Evolutionary conservation across 2,888 invertebrate species (phyloP).

Genomic region (Macaria notata): DNA sequence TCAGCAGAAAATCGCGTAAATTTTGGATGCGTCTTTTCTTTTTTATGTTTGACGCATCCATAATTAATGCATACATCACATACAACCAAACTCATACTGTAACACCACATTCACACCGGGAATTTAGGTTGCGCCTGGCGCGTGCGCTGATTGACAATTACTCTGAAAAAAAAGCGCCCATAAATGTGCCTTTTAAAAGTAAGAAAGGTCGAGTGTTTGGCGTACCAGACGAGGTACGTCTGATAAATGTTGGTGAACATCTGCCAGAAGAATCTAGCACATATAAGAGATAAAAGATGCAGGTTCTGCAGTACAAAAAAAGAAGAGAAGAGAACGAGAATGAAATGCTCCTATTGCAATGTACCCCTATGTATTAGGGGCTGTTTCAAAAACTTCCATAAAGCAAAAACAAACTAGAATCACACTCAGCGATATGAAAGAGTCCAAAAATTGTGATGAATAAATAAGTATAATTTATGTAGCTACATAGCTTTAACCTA

Average conservation of each 20-base stretch:
- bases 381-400: constrained; percentile 28
- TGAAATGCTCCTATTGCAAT: constrained; percentile 28
- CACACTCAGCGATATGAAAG: too few relatives aligned
- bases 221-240: constrained; percentile 42
- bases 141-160: constrained; percentile 16
- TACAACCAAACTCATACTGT: constrained; percentile 29
- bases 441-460: too few relatives aligned
- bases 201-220: constrained; percentile 37
- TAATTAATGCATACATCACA: constrained; percentile 35
- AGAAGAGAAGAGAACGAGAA: constrained; percentile 30
- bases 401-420: too few relatives aligned
- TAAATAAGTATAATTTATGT: too few relatives aligned
- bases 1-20: constrained; percentile 24
- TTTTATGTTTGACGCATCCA: constrained; percentile 34
- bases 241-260: constrained; percentile 41
- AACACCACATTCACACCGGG: constrained; percentile 23
- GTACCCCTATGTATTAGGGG: constrained; percentile 25
- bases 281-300: constrained; percentile 44
- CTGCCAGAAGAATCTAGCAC: constrained; percentile 37
- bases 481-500: too few relatives aligned
- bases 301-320: constrained; percentile 40
- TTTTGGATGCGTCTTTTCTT: constrained; percentile 27
- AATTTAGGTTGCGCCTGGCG: constrained; percentile 34
- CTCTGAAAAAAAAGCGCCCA: constrained; percentile 14
- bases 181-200: constrained; percentile 24